Base-by-base conservation (phyloP, 2,888 invertebrate genomes). In the Acronicta psi region DNA sequence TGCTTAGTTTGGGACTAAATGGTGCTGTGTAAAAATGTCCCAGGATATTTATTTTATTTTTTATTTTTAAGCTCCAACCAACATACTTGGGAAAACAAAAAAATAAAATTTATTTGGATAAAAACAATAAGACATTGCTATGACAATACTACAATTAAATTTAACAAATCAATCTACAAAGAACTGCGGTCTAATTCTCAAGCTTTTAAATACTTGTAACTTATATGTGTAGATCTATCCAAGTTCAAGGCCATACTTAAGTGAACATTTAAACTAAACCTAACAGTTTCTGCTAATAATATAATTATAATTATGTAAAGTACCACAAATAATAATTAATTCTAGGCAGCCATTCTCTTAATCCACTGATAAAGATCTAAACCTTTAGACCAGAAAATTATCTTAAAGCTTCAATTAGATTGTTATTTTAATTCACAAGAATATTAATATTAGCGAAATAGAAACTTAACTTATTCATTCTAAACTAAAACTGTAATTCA, bases 381-480 rank as follows among this genome's bases (percentile, higher is more conserved):
- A 55, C 65, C 65, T 59, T 65, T 69, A 69, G 68, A 69, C 45
- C 68, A 69, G 68, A 69, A 69, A 69, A 69, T 69, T 49, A 69
- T 64, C 55, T 50, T 42, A 69, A 69, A 55, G 50, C 65, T 64
- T 69, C 38, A 59, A 69, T 63, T 46, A 56, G 37, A 56, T 45
- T 60, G 11, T 53, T 56, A 59, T 51, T 64, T 51, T 64, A 51
- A 45, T 50, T 49, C 18, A 40, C 43, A 58, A 40, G 9, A 50
- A 42, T 49, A 38, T 34, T 34, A 47, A 6, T 13, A 40, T 11
- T 37, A 47, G 44, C 42, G 47, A 59, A 63, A 63, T 59, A 40
- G 29, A 51, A 44, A 64, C 43, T 36, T 54, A n/a, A 53, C 34
- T 45, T 38, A 25, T 36, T 34, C 47, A 49, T 56, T 18, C 42